Conservation (phyloP, 2,888 invertebrate genomes). For the Drosophila vallismaia region DNA sequence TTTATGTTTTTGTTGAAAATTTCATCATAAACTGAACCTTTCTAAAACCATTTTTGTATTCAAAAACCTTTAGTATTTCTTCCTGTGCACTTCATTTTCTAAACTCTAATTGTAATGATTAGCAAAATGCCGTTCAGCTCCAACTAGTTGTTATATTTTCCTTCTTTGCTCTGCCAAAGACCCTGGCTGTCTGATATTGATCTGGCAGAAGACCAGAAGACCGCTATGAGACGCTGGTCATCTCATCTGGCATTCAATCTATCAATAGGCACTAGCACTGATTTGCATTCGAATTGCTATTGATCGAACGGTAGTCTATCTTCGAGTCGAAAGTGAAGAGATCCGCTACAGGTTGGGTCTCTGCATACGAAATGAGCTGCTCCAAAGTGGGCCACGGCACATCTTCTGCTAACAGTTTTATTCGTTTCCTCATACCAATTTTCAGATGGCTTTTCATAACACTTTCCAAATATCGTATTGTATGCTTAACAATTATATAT, state of each 20-base stretch:
- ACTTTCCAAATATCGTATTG: constrained; percentile 11
- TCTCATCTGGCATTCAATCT: constrained; percentile 47
- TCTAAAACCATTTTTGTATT: no score
- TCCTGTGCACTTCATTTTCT: constrained; percentile 19
- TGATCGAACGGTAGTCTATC: constrained; percentile 72
- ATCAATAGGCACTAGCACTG: constrained; percentile 62
- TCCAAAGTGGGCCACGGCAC: constrained; percentile 60
- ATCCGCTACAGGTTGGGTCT: constrained; percentile 64
- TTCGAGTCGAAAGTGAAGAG: constrained; percentile 71
- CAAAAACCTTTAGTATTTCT: background rate
- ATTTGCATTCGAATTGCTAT: constrained; percentile 78
- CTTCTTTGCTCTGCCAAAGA: background rate
- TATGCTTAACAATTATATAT: background rate
- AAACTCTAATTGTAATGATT: constrained; percentile 67
- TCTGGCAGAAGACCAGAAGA: constrained; percentile 44
- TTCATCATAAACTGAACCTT: no score
- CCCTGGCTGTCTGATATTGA: constrained; percentile 24
- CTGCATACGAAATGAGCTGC: constrained; percentile 64
- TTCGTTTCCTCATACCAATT: constrained; percentile 52
- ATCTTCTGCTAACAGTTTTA: constrained; percentile 54
- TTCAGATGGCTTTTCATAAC: constrained; percentile 32
- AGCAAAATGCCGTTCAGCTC: constrained; percentile 72
- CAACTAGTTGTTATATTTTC: constrained; percentile 33
- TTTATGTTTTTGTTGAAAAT: no score
- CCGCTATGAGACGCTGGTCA: constrained; percentile 53